phyloP scores from a whole-genome alignment of 2,797 vertebrate species.

The Hippocampus kuda region DNA sequence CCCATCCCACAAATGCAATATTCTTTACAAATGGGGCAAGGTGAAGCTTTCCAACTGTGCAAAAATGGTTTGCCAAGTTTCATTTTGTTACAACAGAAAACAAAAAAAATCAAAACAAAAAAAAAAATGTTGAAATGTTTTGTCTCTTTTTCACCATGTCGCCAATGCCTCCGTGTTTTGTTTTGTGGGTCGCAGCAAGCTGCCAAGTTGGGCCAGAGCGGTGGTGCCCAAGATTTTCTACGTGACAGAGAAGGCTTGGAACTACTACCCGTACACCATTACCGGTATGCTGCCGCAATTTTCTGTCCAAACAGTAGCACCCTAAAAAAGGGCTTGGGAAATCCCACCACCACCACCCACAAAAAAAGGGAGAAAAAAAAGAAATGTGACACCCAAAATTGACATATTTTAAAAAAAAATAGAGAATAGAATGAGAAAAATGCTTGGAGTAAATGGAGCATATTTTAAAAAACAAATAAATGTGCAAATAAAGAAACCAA shows the following conservation, averaged over 20 bases:
- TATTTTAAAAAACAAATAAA: too few species aligned
- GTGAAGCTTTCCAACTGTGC: too few species aligned
- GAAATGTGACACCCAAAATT: too few species aligned
- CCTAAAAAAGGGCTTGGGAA: neutral
- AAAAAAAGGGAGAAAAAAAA: too few species aligned
- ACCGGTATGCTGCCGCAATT: constrained; percentile 70
- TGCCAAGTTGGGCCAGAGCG: constrained; percentile 93
- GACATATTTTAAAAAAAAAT: too few species aligned
- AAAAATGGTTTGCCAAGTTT: too few species aligned
- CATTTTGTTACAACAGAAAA: neutral
- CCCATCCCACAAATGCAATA: too few species aligned
- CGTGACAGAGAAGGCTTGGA: constrained; percentile 97
- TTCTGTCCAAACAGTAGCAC: neutral
- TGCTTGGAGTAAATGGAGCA: too few species aligned
- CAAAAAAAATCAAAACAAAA: neutral
- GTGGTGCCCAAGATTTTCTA: constrained; percentile 98
- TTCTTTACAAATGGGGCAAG: too few species aligned
- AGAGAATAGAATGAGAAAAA: too few species aligned
- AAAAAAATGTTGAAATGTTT: neutral
- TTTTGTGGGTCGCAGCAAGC: constrained; percentile 73
- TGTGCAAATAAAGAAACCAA: too few species aligned
- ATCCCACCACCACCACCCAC: neutral
- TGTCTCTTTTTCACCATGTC: neutral
- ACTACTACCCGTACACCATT: constrained; percentile 96
- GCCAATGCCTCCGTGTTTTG: too few species aligned